These are phyloP conservation scores for Synchiropus splendidus DNA, from an alignment of 2,113 vertebrate genomes.

Conservation along the genomic window DNA sequence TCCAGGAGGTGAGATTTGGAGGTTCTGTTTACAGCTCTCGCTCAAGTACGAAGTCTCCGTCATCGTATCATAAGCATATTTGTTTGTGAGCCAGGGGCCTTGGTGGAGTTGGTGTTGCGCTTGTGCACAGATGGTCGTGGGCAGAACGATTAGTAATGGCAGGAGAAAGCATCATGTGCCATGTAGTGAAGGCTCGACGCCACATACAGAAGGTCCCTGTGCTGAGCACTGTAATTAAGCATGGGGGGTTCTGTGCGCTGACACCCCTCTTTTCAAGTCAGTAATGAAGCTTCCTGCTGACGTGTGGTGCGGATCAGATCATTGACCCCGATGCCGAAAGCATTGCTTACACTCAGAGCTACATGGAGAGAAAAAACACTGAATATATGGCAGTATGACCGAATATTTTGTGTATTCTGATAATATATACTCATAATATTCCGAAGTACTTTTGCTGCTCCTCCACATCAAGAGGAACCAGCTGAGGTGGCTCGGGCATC, in stretches of 20 bases:
- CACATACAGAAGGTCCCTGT: slow-evolving; percentile 17
- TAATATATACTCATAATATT: no score
- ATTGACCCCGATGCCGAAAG: slow-evolving; percentile 38
- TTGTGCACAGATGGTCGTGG: slow-evolving; percentile 44
- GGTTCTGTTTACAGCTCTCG: no score
- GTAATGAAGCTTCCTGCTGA: slow-evolving; percentile 45
- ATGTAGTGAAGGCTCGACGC: slow-evolving; percentile 13
- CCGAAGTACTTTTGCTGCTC: no score
- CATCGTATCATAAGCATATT: slow-evolving; percentile 16
- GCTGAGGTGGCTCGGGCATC: no score
- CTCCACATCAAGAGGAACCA: no score
- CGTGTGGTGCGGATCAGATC: slow-evolving; percentile 41
- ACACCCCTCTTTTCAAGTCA: slow-evolving; percentile 16
- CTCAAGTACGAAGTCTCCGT: not conserved
- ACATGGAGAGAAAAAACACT: no score
- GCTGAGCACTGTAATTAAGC: slow-evolving; percentile 44
- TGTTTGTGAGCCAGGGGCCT: slow-evolving; percentile 18
- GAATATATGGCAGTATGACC: no score
- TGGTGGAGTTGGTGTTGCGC: slow-evolving; percentile 18
- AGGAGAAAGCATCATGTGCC: slow-evolving; percentile 8
- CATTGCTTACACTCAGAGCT: slow-evolving; percentile 21
- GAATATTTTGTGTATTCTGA: no score
- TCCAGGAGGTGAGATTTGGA: no score
- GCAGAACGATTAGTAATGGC: slow-evolving; percentile 42
- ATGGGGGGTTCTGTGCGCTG: slow-evolving; percentile 23